Base-by-base conservation (phyloP, 2,888 invertebrate genomes). In the Aethes cnicana region DNA sequence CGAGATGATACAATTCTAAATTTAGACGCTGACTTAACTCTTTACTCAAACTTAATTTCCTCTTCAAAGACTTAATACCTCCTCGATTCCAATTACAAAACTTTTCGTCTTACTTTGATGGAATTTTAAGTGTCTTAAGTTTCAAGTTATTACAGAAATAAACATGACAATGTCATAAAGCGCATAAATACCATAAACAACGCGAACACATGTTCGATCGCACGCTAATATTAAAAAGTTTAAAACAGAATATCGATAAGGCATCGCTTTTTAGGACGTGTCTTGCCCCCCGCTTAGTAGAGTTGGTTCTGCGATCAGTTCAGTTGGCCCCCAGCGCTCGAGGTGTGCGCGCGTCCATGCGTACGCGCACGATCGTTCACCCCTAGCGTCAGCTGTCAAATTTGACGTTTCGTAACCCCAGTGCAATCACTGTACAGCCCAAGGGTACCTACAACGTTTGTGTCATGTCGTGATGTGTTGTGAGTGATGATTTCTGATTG, bases 381-480 rank as follows among this genome's bases (percentile, higher is more conserved):
- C 54, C 47, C 53, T 26, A 36, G 39, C 36, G 74, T 75, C 80
- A 80, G 73, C 86, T 86, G 88, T 86, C 83, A 86, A 72, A 68
- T 73, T 70, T 78, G 77, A 82, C 80, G 76, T 81, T 80, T 77
- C 80, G 71, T 75, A 78, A 78, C 69, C 68, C 57, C 58, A 63
- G n/a, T n/a, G n/a, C n/a, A n/a, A n/a, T n/a, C n/a, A n/a, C n/a
- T n/a, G n/a, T n/a, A 66, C 63, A 58, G 67, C 67, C 63, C 59
- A 57, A 58, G 60, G 61, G 63, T 63, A 64, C 62, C 64, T 62
- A 61, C 66, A 63, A 77, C 80, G 74, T 70, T 77, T 76, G n/a
- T 77, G 73, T 64, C 72, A 65, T 77, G 78, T 65, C 77, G 81
- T 84, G 83, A 72, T 81, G 83, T 85, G 71, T 61, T 69, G n/a